phyloP scores from a whole-genome alignment of 2,888 invertebrate species.

The Orchestes rusci region DNA sequence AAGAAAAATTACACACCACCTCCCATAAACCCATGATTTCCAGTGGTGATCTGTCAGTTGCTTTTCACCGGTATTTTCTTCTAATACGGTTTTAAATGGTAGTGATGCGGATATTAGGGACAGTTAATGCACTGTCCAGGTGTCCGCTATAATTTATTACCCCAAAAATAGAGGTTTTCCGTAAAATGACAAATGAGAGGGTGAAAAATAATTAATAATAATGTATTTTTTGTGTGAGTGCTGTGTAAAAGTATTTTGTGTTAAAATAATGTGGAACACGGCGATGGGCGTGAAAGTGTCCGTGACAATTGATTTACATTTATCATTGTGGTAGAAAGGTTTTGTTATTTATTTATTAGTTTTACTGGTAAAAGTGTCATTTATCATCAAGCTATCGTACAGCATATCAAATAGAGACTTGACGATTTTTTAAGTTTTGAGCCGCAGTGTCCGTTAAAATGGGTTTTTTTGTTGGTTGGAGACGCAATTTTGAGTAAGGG shows the following conservation, averaged over 20 bases:
- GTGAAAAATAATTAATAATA: slow-evolving; percentile 8
- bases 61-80: slow-evolving; percentile 13
- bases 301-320: background rate
- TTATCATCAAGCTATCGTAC: too few relatives aligned
- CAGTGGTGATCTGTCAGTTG: slow-evolving; percentile 36
- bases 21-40: too few relatives aligned
- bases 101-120: slow-evolving; percentile 14
- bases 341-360: too few relatives aligned
- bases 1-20: too few relatives aligned
- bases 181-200: slow-evolving; percentile 24
- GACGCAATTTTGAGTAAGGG: too few relatives aligned
- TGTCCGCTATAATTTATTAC: slow-evolving; percentile 26
- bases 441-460: too few relatives aligned
- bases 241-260: background rate
- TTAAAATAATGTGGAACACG: background rate
- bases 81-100: slow-evolving; percentile 20
- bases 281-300: background rate
- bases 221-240: background rate
- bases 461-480: too few relatives aligned
- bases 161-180: slow-evolving; percentile 21
- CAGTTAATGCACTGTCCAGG: slow-evolving; percentile 23
- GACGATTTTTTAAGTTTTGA: too few relatives aligned
- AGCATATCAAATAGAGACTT: too few relatives aligned
- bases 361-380: too few relatives aligned
- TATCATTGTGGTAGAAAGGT: too few relatives aligned